A percentile compares a stretch with the other conserved stretches of the same genome.
These are phyloP conservation scores for Diorhabda carinulata DNA, from an alignment of 1,140 invertebrate species.

Conservation along the genomic window DNA sequence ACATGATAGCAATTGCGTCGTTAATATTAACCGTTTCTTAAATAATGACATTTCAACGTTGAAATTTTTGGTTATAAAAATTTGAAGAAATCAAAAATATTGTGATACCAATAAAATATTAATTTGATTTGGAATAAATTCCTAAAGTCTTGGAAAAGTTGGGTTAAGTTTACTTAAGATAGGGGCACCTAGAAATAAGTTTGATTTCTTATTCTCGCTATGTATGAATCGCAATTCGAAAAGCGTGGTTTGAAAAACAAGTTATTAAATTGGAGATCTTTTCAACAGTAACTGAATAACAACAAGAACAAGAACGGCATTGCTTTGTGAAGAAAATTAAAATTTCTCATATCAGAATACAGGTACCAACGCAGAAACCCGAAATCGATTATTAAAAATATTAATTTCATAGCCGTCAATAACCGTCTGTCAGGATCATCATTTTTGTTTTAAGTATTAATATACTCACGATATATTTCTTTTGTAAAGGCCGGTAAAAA, in stretches of 20 bases:
- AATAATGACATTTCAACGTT: too few species aligned
- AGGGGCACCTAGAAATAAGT: too few species aligned
- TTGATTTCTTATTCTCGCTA: too few species aligned
- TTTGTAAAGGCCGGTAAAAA: conserved; percentile 24
- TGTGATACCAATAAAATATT: too few species aligned
- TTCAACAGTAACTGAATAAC: not conserved
- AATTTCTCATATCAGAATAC: not conserved
- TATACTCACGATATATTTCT: conserved; percentile 22
- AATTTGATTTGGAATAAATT: too few species aligned
- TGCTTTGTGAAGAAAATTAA: conserved; percentile 18
- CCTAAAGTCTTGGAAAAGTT: too few species aligned
- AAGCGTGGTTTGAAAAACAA: not conserved
- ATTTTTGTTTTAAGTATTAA: conserved; percentile 26
- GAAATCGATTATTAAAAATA: conserved; percentile 38
- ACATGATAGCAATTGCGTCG: too few species aligned
- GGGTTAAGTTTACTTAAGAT: too few species aligned
- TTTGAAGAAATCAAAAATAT: too few species aligned
- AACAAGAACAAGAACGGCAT: not conserved
- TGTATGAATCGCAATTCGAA: not conserved
- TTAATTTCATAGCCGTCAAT: conserved; percentile 36
- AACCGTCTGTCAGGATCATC: conserved; percentile 26
- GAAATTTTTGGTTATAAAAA: too few species aligned
- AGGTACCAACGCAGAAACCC: conserved; percentile 17
- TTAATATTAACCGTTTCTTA: too few species aligned
- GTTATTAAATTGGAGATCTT: not conserved